Conservation (phyloP, 2,888 invertebrate species). For the Athripsodes cinereus region DNA sequence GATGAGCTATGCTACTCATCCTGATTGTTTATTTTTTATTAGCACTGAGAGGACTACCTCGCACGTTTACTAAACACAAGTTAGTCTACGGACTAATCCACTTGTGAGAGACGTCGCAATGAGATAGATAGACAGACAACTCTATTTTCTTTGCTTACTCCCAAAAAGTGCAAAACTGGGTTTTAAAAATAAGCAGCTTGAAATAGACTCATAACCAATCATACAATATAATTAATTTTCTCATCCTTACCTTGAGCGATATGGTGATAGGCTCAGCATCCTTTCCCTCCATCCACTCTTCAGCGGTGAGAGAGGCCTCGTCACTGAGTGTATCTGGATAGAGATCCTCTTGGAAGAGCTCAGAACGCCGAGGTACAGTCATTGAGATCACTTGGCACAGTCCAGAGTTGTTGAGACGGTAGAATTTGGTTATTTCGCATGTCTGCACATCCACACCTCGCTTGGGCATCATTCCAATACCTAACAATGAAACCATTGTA, state of each 20-base stretch:
- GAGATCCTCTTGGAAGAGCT: constrained; percentile 94
- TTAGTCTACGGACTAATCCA: too few species aligned
- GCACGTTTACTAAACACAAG: too few species aligned
- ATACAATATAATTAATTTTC: too few species aligned
- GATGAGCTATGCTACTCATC: too few species aligned
- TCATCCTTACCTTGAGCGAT: constrained; percentile 70
- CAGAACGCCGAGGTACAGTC: constrained; percentile 97
- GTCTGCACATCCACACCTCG: constrained; percentile 90
- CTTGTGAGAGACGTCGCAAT: too few species aligned
- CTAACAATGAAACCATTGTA: constrained; percentile 30
- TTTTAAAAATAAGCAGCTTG: too few species aligned
- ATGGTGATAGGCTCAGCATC: constrained; percentile 89
- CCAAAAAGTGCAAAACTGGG: too few species aligned
- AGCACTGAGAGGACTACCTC: too few species aligned
- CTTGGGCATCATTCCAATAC: constrained; percentile 95
- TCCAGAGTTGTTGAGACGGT: constrained; percentile 89
- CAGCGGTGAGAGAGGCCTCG: constrained; percentile 80
- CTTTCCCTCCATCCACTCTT: constrained; percentile 87
- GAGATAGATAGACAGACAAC: too few species aligned
- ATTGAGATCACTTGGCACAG: constrained; percentile 94
- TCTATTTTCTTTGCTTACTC: too few species aligned
- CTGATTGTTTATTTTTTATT: too few species aligned
- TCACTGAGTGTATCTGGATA: constrained; percentile 94
- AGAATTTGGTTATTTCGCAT: constrained; percentile 94
- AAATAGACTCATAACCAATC: too few species aligned